Base-by-base conservation (phyloP, 2,113 vertebrate species). In the Bagarius yarrelli region DNA sequence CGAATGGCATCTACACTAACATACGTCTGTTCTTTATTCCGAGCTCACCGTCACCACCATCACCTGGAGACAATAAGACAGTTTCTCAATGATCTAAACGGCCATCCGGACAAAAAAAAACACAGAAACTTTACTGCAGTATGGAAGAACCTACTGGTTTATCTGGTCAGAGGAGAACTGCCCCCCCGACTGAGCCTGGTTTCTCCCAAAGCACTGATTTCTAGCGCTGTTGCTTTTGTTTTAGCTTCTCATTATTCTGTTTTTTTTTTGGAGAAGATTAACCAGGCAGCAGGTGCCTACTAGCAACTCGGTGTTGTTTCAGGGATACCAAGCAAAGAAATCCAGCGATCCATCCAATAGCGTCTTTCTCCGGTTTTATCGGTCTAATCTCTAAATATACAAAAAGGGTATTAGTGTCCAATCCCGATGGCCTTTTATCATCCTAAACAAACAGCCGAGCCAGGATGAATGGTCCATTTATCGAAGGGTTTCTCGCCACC, bases 401-500 rank as follows among this genome's bases (percentile, higher is more conserved):
- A 86, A 83, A 81, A 50, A 55, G 18, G n/a, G 53, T 75, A 47
- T 80, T 77, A 72, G 78, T 67, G 59, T 77, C 19, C 79, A 47
- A 76, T 71, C 55, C 79, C 30, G 78, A 74, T 73, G 60, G 78
- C 72, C 81, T 47, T 80, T 79, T n/a, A 80, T 72, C 78, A 81
- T 74, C 63, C 74, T 60, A 79, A 71, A 63, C 70, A 66, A 85
- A 83, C 79, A 69, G 13, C 77, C 76, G 82, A 36, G 71, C 56
- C 78, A 60, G 74, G 73, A 81, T 83, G 80, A 86, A 79, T 27
- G 61, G 52, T 78, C 36, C 34, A 50, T 81, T 81, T 87, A 71
- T 86, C 81, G 83, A 63, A 40, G 80, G 85, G 55, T 83, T 79
- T 83, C 82, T 66, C 71, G 0, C 27, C 73, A 47, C 15, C 84